phyloP scores from a whole-genome alignment of 2,113 vertebrate species.

The Dicentrarchus labrax region DNA sequence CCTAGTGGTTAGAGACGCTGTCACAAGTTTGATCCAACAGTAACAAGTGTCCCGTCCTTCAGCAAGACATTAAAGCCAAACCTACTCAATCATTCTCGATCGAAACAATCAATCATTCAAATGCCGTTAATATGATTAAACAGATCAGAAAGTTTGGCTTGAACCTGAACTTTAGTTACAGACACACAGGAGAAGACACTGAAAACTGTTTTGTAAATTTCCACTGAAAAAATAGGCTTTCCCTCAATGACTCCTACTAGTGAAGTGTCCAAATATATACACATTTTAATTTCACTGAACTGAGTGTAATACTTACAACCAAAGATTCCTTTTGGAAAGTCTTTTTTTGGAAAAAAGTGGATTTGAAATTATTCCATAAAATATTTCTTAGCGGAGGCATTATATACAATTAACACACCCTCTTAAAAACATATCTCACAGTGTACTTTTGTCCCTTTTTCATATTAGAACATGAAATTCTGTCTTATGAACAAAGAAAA shows the following conservation, averaged over 20 bases:
- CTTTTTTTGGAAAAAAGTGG: conserved; percentile 38
- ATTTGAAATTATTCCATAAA: conserved; percentile 50
- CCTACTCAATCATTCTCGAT: conserved; percentile 20
- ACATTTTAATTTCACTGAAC: conserved; percentile 46
- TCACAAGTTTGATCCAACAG: not conserved
- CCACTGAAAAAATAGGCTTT: conserved; percentile 74
- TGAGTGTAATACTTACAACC: conserved; percentile 48
- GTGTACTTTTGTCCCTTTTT: conserved; percentile 67
- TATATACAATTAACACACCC: conserved; percentile 58
- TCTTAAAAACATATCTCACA: conserved; percentile 71
- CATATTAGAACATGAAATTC: conserved; percentile 14
- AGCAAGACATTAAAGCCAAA: conserved; percentile 23
- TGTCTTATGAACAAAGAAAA: conserved; percentile 32
- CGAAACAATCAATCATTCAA: conserved; percentile 22
- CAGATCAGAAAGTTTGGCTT: conserved; percentile 51
- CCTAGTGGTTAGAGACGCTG: conserved; percentile 31
- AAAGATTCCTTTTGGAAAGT: conserved; percentile 18
- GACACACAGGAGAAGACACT: conserved; percentile 56
- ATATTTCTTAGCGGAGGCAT: conserved; percentile 41
- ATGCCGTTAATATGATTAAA: not conserved
- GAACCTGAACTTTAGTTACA: conserved; percentile 53
- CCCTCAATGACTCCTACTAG: conserved; percentile 27
- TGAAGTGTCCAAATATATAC: conserved; percentile 74
- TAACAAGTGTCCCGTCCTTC: conserved; percentile 2
- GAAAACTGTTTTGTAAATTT: conserved; percentile 39